These are phyloP conservation scores for Myripristis jacobus DNA, from an alignment of 2,797 vertebrate species.

Conservation along the genomic window DNA sequence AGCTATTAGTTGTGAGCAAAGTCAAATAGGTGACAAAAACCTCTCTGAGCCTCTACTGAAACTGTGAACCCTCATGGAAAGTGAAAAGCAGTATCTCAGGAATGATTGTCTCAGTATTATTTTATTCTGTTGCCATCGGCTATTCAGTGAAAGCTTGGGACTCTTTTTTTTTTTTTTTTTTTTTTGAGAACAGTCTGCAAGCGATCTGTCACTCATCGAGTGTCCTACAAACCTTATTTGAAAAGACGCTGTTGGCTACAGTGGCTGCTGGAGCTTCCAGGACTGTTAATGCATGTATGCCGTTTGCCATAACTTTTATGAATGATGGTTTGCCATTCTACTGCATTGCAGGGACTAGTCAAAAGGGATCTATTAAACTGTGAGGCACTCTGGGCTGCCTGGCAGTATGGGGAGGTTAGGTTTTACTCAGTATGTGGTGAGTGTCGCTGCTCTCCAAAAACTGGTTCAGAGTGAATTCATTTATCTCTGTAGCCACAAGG, in stretches of 20 bases:
- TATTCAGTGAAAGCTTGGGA: not conserved
- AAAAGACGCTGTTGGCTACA: constrained; percentile 8
- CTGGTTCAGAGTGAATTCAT: not conserved
- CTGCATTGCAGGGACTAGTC: not conserved
- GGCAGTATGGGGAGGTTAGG: not conserved
- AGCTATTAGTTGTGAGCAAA: not conserved
- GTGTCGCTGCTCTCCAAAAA: not conserved
- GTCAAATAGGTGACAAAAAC: not conserved
- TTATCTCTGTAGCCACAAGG: not conserved
- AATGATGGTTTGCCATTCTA: not conserved
- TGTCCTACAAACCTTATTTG: constrained; percentile 15
- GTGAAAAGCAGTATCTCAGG: constrained; percentile 13
- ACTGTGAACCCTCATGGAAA: constrained; percentile 8
- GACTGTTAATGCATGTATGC: constrained; percentile 17
- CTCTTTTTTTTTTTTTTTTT: too few relatives aligned
- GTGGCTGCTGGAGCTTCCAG: constrained; percentile 1
- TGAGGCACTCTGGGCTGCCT: not conserved
- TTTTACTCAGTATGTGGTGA: not conserved
- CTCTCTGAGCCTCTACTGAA: not conserved
- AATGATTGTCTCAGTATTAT: not conserved
- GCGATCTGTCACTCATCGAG: not conserved
- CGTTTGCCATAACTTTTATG: not conserved
- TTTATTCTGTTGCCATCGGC: constrained; percentile 1
- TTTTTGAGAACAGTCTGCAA: not conserved
- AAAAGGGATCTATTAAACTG: not conserved